A percentile compares a stretch with the other conserved stretches of the same genome.
Conservation (phyloP, 2,113 vertebrate species). For the Osmerus eperlanus region DNA sequence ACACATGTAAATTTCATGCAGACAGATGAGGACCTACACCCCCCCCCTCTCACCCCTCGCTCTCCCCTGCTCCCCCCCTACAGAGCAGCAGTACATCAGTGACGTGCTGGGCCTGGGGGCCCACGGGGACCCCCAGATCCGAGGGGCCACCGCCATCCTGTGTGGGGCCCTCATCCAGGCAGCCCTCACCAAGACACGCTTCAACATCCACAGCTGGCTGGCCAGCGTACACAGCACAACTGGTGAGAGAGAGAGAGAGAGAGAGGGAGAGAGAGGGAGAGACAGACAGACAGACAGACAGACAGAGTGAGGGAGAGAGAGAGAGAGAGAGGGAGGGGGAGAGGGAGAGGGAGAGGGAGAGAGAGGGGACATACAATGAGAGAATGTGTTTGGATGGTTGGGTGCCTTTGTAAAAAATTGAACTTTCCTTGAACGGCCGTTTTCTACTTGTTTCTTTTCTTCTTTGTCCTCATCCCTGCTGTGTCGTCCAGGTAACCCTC, state of each 20-base stretch:
- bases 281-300: no score
- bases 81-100: constrained; percentile 92
- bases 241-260: constrained; percentile 64
- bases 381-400: background rate
- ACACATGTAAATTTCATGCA: constrained; percentile 5
- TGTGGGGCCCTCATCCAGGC: constrained; percentile 87
- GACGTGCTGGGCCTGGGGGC: constrained; percentile 84
- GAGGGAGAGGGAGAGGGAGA: no score
- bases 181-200: constrained; percentile 84
- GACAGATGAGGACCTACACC: no score
- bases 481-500: constrained; percentile 74
- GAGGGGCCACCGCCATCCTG: constrained; percentile 90
- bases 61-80: constrained; percentile 31
- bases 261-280: background rate
- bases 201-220: constrained; percentile 84
- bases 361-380: no score
- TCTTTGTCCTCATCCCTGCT: background rate
- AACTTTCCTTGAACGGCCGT: background rate
- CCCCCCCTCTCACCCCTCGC: background rate
- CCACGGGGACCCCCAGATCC: constrained; percentile 93
- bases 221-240: constrained; percentile 74
- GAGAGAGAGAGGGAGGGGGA: no score
- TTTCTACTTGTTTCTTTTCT: background rate
- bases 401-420: background rate
- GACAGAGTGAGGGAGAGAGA: no score